phyloP scores from a whole-genome alignment of 1,140 invertebrate genomes.

The Pseudomyrmex cubaensis region DNA sequence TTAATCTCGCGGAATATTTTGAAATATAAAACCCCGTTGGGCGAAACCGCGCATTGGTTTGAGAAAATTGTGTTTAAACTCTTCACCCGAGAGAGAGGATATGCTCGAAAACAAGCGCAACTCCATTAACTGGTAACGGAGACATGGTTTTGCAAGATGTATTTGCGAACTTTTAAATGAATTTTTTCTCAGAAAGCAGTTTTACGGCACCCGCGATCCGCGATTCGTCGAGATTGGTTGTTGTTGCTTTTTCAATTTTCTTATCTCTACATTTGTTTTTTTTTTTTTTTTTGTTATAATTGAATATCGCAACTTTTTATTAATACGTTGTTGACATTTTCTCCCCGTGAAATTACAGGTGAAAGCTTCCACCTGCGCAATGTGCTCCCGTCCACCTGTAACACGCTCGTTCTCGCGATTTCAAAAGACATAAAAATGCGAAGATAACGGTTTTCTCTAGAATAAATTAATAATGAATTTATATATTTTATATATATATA shows the following conservation, averaged over 20 bases:
- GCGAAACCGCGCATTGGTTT: neutral
- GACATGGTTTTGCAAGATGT: neutral
- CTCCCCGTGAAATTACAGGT: neutral
- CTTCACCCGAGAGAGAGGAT: conserved; percentile 1
- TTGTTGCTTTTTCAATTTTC: neutral
- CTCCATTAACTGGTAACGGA: conserved; percentile 31
- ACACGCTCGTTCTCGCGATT: neutral
- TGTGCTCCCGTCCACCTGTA: neutral
- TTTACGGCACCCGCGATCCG: too few species aligned
- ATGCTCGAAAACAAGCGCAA: conserved; percentile 2
- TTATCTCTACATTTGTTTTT: neutral
- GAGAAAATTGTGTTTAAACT: neutral
- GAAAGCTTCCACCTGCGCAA: conserved; percentile 22
- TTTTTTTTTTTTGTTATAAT: neutral
- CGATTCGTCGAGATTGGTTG: too few species aligned
- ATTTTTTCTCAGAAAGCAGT: neutral
- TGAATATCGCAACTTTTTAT: neutral
- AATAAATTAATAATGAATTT: neutral
- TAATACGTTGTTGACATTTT: conserved; percentile 9
- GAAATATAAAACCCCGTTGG: neutral
- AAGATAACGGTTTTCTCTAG: neutral
- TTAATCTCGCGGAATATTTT: conserved; percentile 16
- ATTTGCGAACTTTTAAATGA: neutral
- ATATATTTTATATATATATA: neutral
- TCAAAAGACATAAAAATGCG: neutral